A percentile compares a stretch with the other conserved stretches of the same genome.
These are phyloP conservation scores for Temnothorax unifasciatus DNA, from an alignment of 2,888 invertebrate genomes.

Conservation along the genomic window DNA sequence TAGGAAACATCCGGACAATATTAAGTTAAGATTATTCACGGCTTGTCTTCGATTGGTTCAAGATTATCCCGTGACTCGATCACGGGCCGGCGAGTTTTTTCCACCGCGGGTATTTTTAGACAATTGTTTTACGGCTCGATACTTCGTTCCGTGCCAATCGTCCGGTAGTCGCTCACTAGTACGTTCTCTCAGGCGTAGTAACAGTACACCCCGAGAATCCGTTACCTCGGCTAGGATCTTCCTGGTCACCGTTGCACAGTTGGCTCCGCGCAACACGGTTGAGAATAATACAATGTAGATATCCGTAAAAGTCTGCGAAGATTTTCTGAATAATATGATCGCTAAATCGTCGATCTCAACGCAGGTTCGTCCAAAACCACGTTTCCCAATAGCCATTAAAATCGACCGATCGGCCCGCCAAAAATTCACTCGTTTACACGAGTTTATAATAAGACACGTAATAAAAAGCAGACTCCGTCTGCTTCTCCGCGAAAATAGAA, in stretches of 20 bases:
- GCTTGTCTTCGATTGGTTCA: constrained; percentile 43
- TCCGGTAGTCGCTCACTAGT: constrained; percentile 68
- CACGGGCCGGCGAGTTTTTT: constrained; percentile 26
- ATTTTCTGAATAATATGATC: background rate
- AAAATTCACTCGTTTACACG: background rate
- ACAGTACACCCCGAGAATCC: constrained; percentile 84
- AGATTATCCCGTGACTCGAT: constrained; percentile 40
- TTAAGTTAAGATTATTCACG: constrained; percentile 38
- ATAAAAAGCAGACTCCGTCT: background rate
- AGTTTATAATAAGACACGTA: background rate
- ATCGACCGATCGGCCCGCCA: background rate
- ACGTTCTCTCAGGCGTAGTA: constrained; percentile 80
- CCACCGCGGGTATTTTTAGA: constrained; percentile 44
- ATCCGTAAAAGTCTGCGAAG: background rate
- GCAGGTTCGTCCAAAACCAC: background rate
- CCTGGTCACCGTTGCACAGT: constrained; percentile 71
- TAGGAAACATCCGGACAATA: background rate
- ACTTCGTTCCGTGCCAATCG: constrained; percentile 79
- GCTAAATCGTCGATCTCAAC: background rate
- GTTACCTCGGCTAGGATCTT: constrained; percentile 78
- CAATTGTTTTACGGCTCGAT: constrained; percentile 76
- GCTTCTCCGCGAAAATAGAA: background rate
- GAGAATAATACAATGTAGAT: constrained; percentile 12
- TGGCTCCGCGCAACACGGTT: constrained; percentile 32
- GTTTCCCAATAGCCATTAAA: background rate